Base-by-base conservation (phyloP, 2,888 invertebrate species). In the Apamea epomidion region DNA sequence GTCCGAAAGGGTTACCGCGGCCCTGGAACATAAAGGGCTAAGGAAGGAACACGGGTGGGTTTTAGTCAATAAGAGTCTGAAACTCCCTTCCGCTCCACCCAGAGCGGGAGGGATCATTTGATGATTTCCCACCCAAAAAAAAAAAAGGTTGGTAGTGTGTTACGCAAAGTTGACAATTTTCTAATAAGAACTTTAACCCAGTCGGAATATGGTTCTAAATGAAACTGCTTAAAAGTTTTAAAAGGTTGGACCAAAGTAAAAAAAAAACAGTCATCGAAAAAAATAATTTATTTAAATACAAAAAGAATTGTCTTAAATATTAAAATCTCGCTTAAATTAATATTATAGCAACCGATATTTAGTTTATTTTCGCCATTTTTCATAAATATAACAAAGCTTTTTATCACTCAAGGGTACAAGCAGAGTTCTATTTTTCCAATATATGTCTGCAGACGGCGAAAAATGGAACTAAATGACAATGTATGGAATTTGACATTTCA, bases 251-350 rank as follows among this genome's bases (percentile, higher is more conserved):
- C 2, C 18, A 21, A 32, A 18, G 29, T 3, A 25, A 69, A 54
- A 48, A 6, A 74, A 74, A 68, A 12, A 81, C 69, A 76, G 7
- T 0, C 0, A 69, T 85, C 84, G 85, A 87, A 84, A 91, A 92
- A 87, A 92, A 92, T 92, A 92, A 92, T 92, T 93, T 93, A 92
- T 93, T 91, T 89, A 88, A 92, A 91, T 92, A 92, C 89, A 92
- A 92, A 92, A 92, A 89, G 87, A 91, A 84, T 88, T 67, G 85
- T 89, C 88, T 92, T 92, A 90, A 91, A 91, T 90, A 90, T 90
- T 91, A 89, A 90, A 91, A 90, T 92, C 87, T 88, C 54, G 85
- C 90, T 84, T 85, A 87, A 84, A 78, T 37, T 83, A 87, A 87
- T 67, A 81, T 77, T 69, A 75, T 91, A 90, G 89, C 89, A 85